These are phyloP conservation scores for Microcebus griseorufus DNA, from an alignment of 2,113 vertebrate species.

Conservation along the genomic window DNA sequence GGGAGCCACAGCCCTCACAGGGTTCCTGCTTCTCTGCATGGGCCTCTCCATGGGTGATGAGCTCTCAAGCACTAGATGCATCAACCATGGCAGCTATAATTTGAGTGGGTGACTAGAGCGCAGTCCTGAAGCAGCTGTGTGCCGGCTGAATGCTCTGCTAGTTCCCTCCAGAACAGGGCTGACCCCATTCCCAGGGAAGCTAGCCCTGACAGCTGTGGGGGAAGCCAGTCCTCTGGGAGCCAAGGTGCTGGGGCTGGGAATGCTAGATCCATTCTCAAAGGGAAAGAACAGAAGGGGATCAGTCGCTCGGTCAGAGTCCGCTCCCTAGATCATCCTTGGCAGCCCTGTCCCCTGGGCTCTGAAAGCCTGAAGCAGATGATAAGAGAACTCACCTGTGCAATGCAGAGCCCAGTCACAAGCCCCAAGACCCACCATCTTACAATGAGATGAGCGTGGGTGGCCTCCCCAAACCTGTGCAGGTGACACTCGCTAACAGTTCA, in stretches of 20 bases:
- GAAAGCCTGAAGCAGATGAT: not conserved
- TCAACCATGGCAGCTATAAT: not conserved
- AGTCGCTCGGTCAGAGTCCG: not conserved
- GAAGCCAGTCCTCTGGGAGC: not conserved
- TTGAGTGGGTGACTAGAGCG: rapidly evolving
- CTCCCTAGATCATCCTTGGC: not conserved
- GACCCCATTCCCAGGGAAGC: not conserved
- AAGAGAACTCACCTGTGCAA: not conserved
- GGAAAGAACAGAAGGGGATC: not conserved
- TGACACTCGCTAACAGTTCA: not conserved
- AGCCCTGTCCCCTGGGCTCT: not conserved
- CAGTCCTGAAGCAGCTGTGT: not conserved
- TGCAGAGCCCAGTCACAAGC: not conserved
- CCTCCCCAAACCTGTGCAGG: rapidly evolving
- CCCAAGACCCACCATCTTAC: not conserved
- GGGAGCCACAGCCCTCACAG: not conserved
- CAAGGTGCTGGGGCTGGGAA: not conserved
- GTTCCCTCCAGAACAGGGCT: not conserved
- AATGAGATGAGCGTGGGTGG: not conserved
- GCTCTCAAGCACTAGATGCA: not conserved
- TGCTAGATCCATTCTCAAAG: not conserved
- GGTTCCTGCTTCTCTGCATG: not conserved
- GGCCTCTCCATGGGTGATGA: not conserved
- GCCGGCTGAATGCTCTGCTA: not conserved
- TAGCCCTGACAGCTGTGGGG: not conserved